Evolutionary conservation across 2,113 vertebrate genomes (phyloP), one percentile per base, ranked within the genome.

Genomic region (Neogobius melanostomus): DNA sequence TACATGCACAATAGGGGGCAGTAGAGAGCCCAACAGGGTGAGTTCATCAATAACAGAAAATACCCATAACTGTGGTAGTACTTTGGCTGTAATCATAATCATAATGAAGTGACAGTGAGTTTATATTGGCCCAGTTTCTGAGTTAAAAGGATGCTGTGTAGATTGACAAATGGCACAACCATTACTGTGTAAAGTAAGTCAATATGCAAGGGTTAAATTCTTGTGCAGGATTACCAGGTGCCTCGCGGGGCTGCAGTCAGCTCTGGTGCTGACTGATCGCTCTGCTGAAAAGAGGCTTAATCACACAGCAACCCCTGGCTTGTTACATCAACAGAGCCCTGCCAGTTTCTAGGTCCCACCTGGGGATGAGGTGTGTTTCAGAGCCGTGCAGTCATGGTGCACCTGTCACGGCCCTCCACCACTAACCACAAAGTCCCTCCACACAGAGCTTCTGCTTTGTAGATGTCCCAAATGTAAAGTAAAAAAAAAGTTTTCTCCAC

Each of bases 291-390:
- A 87, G 87, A 86, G 77, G 88, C 86, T 92, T 91, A 92, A 91
- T 93, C 87, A 87, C 89, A 87, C 89, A 87, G 90, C 90, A 93
- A 91, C 91, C 90, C 82, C 48, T 75, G 68, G 86, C 76, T 85
- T 89, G 87, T 86, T 90, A 86, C 87, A 87, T 91, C 90, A 92
- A 91, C 92, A 89, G 68, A 69, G 78, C 67, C 83, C 82, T 77
- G 81, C 85, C 76, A 74, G 73, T 84, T 84, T 85, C 45, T 79
- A 80, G 80, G 80, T 79, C 82, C 80, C 87, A 91, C 88, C 88
- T 79, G 76, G 87, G 84, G 81, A 82, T 84, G 79, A 85, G 85
- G 69, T 64, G 75, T 79, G 77, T 80, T 84, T 80, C 69, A 73
- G 84, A 77, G 77, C 71, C 60, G 71, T 80, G 81, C 80, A 78